These are phyloP conservation scores for Penaeus japonicus DNA, from an alignment of 1,140 invertebrate genomes.

Conservation along the genomic window DNA sequence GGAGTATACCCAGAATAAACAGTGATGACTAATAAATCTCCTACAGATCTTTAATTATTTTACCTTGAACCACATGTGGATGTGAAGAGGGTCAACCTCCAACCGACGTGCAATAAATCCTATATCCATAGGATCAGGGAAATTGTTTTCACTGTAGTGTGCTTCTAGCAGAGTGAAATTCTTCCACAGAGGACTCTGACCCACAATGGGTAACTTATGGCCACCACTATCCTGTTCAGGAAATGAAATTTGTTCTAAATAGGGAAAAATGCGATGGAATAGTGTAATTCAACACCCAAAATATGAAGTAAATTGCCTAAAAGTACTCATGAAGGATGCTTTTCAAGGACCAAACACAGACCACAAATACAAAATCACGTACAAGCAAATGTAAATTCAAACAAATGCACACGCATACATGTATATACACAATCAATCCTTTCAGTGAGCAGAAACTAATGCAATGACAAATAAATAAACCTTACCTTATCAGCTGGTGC, in stretches of 20 bases:
- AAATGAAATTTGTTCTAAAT: neutral
- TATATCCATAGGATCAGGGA: constrained; percentile 49
- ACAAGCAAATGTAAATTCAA: too few relatives aligned
- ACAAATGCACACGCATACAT: too few relatives aligned
- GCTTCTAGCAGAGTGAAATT: constrained; percentile 38
- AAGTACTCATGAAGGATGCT: too few relatives aligned
- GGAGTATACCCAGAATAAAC: too few relatives aligned
- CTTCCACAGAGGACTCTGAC: constrained; percentile 13
- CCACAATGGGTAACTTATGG: neutral
- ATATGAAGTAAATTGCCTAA: too few relatives aligned
- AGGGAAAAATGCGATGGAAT: neutral
- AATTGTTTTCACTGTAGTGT: constrained; percentile 46
- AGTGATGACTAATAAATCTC: too few relatives aligned
- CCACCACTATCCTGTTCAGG: neutral
- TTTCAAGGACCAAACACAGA: neutral
- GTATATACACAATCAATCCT: too few relatives aligned
- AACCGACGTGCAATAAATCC: constrained; percentile 36
- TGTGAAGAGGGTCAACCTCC: constrained; percentile 34
- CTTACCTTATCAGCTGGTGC: neutral
- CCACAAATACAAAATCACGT: too few relatives aligned
- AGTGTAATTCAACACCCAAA: too few relatives aligned
- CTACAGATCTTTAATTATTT: neutral
- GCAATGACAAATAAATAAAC: neutral
- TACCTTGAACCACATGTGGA: constrained; percentile 48
- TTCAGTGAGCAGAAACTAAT: too few relatives aligned